A percentile compares a stretch with the other conserved stretches of the same genome.
Conservation (phyloP, 2,888 invertebrate genomes). For the Cataglyphis cursor region DNA sequence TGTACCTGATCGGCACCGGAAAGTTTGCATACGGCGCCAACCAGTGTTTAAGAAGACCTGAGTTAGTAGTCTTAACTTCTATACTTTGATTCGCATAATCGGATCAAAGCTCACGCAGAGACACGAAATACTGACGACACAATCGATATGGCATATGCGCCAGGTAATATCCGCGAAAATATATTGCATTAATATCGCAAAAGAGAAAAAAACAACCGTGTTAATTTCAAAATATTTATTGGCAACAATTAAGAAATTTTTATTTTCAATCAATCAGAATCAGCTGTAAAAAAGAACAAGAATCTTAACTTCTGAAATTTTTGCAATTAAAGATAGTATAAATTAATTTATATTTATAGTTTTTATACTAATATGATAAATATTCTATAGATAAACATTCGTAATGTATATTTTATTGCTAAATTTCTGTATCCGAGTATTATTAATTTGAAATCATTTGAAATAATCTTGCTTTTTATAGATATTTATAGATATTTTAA, state of each 20-base stretch:
- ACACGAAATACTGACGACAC: neutral
- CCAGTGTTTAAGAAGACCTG: constrained; percentile 58
- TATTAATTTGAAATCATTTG: neutral
- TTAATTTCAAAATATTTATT: constrained; percentile 25
- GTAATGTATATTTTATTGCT: neutral
- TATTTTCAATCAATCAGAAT: neutral
- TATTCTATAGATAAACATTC: neutral
- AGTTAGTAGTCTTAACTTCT: constrained; percentile 9
- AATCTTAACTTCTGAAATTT: neutral
- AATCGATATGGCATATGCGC: neutral
- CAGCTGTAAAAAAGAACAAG: neutral
- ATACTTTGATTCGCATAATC: constrained; percentile 21
- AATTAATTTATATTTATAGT: neutral
- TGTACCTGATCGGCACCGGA: constrained; percentile 40
- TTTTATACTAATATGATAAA: neutral
- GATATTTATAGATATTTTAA: neutral
- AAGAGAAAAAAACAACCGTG: neutral
- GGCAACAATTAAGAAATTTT: neutral
- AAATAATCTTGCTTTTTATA: neutral
- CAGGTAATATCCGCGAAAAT: constrained; percentile 32
- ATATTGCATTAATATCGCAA: neutral
- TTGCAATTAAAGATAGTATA: neutral
- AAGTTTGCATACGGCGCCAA: constrained; percentile 18
- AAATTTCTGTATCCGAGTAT: neutral
- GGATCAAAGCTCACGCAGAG: constrained; percentile 26